These are phyloP conservation scores for Barnardius zonarius DNA, from an alignment of 2,113 vertebrate species.

Conservation along the genomic window DNA sequence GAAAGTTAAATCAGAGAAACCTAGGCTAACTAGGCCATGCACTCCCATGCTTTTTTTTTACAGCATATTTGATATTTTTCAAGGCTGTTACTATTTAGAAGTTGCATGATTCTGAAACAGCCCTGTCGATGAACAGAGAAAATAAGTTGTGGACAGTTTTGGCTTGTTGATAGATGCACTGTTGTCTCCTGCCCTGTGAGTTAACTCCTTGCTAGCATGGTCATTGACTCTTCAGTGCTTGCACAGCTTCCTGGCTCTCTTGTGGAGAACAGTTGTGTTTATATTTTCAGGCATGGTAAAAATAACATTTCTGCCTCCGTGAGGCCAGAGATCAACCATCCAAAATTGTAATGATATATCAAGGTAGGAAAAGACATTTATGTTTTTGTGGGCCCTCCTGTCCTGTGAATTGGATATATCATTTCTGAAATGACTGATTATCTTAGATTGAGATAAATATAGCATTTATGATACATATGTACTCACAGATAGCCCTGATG, in stretches of 20 bases:
- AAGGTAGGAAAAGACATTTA: not conserved
- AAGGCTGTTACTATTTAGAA: not conserved
- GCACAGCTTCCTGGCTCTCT: not conserved
- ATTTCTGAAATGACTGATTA: not conserved
- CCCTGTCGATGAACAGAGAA: not conserved
- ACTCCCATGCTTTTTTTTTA: not conserved
- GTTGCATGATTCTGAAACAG: not conserved
- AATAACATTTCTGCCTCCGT: not conserved
- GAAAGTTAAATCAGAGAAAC: not conserved
- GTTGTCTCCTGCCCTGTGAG: not conserved
- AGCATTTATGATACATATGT: not conserved
- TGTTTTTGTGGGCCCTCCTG: not conserved
- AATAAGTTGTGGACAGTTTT: not conserved
- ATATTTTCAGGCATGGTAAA: not conserved
- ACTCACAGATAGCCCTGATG: not conserved
- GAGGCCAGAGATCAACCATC: not conserved
- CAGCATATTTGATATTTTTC: not conserved
- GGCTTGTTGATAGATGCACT: not conserved
- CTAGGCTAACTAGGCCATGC: not conserved
- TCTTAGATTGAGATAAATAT: not conserved
- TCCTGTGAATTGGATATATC: not conserved
- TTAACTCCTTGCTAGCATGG: not conserved
- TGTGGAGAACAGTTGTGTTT: not conserved
- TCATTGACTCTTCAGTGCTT: not conserved
- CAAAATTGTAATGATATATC: not conserved